Evolutionary conservation across 1,140 invertebrate genomes (phyloP).

Genomic region (Leptinotarsa texana): DNA sequence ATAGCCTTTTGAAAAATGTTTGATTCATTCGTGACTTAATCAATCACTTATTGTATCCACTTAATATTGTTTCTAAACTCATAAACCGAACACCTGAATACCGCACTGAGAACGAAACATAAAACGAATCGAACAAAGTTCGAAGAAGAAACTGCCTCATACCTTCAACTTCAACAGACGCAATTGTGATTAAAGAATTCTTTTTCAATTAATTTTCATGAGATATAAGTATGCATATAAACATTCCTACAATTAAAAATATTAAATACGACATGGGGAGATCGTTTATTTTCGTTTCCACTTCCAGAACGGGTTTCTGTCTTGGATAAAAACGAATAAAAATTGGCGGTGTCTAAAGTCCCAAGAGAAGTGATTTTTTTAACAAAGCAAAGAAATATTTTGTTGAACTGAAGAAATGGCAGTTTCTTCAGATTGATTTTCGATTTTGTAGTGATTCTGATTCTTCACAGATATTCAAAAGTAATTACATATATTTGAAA

Average conservation of each 20-base stretch:
- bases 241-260: constrained; percentile 44
- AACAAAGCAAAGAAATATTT: no score
- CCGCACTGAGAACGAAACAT: not conserved
- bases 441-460: no score
- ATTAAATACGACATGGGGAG: constrained; percentile 37
- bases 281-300: constrained; percentile 32
- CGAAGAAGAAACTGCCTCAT: not conserved
- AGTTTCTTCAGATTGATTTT: no score
- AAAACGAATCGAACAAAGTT: constrained; percentile 8
- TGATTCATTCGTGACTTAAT: no score
- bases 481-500: no score
- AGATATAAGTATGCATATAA: constrained; percentile 29
- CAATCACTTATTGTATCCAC: no score
- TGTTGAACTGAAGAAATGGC: no score
- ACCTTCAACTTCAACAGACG: not conserved
- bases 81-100: not conserved
- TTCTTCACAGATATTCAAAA: no score
- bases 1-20: no score
- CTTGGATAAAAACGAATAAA: constrained; percentile 31
- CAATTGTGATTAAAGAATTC: constrained; percentile 20
- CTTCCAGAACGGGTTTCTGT: constrained; percentile 30
- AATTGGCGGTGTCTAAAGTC: constrained; percentile 15
- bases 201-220: constrained; percentile 23
- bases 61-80: not conserved
- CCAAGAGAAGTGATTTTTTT: no score